Evolutionary conservation across 2,113 vertebrate genomes (phyloP), one percentile per base, ranked within the genome.

Genomic region (Phocoena phocoena): DNA sequence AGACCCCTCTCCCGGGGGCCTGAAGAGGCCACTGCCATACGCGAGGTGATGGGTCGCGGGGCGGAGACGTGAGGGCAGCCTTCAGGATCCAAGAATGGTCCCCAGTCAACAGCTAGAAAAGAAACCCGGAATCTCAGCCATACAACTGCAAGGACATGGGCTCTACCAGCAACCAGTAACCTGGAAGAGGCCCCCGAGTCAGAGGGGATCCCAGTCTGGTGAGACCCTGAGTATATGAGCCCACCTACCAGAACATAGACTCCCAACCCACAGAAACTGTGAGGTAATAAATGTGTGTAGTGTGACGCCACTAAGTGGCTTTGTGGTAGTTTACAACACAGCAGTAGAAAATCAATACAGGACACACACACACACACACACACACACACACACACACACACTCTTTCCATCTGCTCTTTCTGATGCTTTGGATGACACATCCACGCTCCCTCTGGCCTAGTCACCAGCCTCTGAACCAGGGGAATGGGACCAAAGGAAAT

Each of bases 171-270:
- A 28, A 23, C 80, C 67, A 23, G 55, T 9, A 41, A 36, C 63
- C 71, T 14, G 9, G 28, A 33, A 18, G 58, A 84, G 18, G 25
- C 68, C 44, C 4, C 90, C 0, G 1, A 3, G 26, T 41, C 9
- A 23, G 25, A 17, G 6, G 50, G 28, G 73, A 53, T 38, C 47
- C 31, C 55, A 31, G 67, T 25, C 17, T 17, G 38, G 77, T 4
- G 77, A 60, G 77, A 58, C 36, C 58, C 44, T 38, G 41, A 79
- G 26, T 33, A 25, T 25, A 50, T 53, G 33, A 17, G 55, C 28
- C 79, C 4, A 10, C 53, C 65, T 5, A 0, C 53, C 33, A 0
- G 3, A 2, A 41, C 8, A 1, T 2, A 0, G 1, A 2, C 84
- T 28, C 83, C 25, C 6, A 5, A 28, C 74, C 74, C 76, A n/a